phyloP scores from a whole-genome alignment of 2,888 invertebrate genomes.

The Brachyopa scutellaris region DNA sequence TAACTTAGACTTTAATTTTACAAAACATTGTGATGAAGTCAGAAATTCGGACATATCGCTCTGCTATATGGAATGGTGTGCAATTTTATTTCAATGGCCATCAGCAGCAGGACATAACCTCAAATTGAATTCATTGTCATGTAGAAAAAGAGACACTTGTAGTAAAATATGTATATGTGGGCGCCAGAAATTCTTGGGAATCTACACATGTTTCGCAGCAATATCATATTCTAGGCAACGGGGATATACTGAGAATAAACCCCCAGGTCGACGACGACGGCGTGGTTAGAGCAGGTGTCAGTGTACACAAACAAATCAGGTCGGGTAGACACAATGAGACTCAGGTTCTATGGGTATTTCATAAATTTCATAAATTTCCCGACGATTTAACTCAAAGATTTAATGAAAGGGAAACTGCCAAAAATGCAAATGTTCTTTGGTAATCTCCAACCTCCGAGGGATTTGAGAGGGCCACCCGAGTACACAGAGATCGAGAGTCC shows the following conservation, averaged over 20 bases:
- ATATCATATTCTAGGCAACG: too few species aligned
- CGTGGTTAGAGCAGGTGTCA: constrained; percentile 16
- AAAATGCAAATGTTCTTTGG: constrained; percentile 19
- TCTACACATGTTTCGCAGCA: constrained; percentile 19
- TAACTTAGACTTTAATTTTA: constrained; percentile 40
- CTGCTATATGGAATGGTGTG: constrained; percentile 20
- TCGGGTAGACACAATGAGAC: too few species aligned
- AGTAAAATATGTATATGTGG: constrained; percentile 3
- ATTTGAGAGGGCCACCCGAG: neutral
- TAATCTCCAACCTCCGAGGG: neutral
- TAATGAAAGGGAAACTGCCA: constrained; percentile 33
- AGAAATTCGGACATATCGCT: constrained; percentile 1
- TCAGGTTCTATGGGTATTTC: too few species aligned
- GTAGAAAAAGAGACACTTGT: neutral
- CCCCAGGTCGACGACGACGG: too few species aligned
- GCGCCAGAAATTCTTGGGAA: constrained; percentile 24
- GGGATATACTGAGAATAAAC: too few species aligned
- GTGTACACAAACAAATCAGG: neutral
- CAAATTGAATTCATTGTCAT: constrained; percentile 31
- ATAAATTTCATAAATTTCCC: constrained; percentile 51
- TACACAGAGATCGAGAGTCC: neutral
- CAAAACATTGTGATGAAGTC: constrained; percentile 40
- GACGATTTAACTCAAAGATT: constrained; percentile 34
- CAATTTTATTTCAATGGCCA: constrained; percentile 23
- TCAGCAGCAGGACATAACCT: constrained; percentile 7